Evolutionary conservation across 1,140 invertebrate genomes (phyloP), one percentile per base, ranked within the genome.

Genomic region (Anastrepha obliqua): DNA sequence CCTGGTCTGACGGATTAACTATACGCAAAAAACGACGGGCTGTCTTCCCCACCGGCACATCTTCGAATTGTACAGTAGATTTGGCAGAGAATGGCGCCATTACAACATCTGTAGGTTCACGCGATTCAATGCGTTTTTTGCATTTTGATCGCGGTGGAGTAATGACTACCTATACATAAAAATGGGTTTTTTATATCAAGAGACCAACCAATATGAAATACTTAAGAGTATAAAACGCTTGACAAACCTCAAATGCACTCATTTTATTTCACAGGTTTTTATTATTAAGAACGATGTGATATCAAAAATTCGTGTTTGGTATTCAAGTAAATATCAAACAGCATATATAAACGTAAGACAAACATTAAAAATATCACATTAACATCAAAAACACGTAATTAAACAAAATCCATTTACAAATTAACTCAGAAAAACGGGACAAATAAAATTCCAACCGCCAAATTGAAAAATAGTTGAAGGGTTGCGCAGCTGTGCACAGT

Each of bases 21-120:
- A 96, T 90, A 89, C 95, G 93, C 86, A 96, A 91, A 87, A 92
- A 90, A 88, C 94, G 94, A 70, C 92, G 93, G 81, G 94, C 93
- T 44, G 93, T 93, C 65, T 94, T 93, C 47, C 95, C 95, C 87
- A 96, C 92, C 42, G 94, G 91, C 87, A 96, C 94, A 94, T 96
- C 94, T 89, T 96, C 95, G 90, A 96, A 96, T 65, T 94, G 92
- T 13, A 96, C 94, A 93, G 95, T 95, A 6, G 95, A 94, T 89
- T 94, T 94, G 85, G 93, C 92, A 15, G 94, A 94, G 93, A 96
- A 96, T 9, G 95, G 95, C 5, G 95, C 95, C 89, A 96, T 93
- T 59, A 94, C 91, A 39, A 96, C 93, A 13, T 89, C 86, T 1
- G 91, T 90, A 0, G 93, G 93, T 65, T 93, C 91, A n/a, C 91